Evolutionary conservation across 1,140 invertebrate genomes (phyloP).

Genomic region (Conopomorpha cramerella): DNA sequence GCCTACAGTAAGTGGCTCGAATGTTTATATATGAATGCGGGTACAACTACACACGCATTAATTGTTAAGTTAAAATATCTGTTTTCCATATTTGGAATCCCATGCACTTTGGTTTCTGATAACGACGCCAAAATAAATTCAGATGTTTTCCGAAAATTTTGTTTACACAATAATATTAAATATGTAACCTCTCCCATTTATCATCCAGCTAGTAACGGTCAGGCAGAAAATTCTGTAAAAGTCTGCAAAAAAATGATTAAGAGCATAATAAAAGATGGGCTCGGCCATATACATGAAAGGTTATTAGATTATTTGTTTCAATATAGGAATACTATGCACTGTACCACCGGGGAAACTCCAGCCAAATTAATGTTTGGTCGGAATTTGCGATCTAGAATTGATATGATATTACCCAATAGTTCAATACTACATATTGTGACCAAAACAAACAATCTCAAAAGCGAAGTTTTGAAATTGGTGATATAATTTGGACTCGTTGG

Average conservation of each 20-base stretch:
- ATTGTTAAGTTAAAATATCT: neutral
- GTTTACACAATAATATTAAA: neutral
- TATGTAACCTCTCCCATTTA: neutral
- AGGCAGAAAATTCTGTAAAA: neutral
- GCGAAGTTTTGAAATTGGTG: neutral
- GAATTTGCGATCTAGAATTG: conserved; percentile 5
- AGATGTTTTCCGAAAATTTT: neutral
- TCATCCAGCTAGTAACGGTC: neutral
- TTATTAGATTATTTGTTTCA: conserved; percentile 5
- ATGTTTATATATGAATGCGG: neutral
- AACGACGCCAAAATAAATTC: neutral
- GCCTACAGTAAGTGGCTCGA: neutral
- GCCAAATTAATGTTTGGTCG: conserved; percentile 7
- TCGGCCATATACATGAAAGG: neutral
- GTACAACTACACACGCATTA: neutral
- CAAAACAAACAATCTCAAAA: neutral
- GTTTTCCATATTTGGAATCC: conserved; percentile 1
- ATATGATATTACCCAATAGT: neutral
- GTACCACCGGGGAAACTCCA: conserved; percentile 5
- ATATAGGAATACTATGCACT: conserved; percentile 8
- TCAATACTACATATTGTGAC: neutral
- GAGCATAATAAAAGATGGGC: neutral
- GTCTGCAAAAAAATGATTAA: neutral
- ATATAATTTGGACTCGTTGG: neutral
- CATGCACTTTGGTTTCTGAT: neutral